phyloP scores from a whole-genome alignment of 2,888 invertebrate species.

The Thelaira solivaga region DNA sequence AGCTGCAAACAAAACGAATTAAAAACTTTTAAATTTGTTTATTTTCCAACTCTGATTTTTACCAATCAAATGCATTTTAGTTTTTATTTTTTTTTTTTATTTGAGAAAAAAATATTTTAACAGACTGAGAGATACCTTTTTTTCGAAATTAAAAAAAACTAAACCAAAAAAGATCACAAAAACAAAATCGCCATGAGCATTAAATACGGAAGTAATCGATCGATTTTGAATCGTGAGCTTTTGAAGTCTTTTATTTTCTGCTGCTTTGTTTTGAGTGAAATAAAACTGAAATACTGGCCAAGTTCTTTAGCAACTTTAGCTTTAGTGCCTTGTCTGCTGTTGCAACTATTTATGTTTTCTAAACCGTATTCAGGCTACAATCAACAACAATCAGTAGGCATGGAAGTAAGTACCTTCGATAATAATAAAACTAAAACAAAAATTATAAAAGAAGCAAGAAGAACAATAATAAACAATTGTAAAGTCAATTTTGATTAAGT shows the following conservation, averaged over 20 bases:
- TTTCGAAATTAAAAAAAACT: not conserved
- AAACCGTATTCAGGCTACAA: constrained; percentile 4
- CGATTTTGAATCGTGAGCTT: constrained; percentile 59
- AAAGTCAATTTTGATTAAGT: constrained; percentile 59
- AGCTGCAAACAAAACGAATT: too few species aligned
- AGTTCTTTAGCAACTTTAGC: constrained; percentile 9
- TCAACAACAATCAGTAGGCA: constrained; percentile 25
- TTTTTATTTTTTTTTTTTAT: not conserved
- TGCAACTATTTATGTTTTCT: constrained; percentile 5
- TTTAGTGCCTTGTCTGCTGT: constrained; percentile 1
- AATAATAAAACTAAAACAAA: constrained; percentile 21
- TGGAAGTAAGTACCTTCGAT: constrained; percentile 8
- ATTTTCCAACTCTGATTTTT: too few species aligned
- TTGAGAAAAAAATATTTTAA: not conserved
- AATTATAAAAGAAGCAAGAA: too few species aligned
- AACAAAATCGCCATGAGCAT: constrained; percentile 51
- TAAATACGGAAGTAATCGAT: constrained; percentile 63
- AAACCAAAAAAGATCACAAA: not conserved
- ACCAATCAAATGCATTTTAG: not conserved
- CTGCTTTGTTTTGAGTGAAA: not conserved
- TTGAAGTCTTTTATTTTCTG: constrained; percentile 30
- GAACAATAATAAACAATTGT: constrained; percentile 40
- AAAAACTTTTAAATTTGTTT: too few species aligned
- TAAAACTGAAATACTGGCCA: constrained; percentile 3
- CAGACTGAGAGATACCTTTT: not conserved